Percentiles rank a stretch among this genome's conserved stretches.
phyloP scores from a whole-genome alignment of 2,888 invertebrate genomes.

The Hirtodrosophila alboralis region DNA sequence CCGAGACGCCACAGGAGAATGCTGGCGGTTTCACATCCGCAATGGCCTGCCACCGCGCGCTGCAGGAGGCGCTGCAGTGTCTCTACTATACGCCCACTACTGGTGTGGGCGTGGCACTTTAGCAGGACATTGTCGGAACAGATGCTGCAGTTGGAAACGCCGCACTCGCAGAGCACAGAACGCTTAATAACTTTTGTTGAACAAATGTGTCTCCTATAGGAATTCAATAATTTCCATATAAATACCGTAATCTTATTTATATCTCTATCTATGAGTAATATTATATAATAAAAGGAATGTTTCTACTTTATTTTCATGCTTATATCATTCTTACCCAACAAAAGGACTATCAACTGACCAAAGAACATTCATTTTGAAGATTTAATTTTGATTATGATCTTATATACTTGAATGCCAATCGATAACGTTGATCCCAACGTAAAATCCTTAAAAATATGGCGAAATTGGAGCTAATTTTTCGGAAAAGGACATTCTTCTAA shows the following conservation, averaged over 20 bases:
- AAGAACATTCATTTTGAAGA: no score
- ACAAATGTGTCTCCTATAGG: conserved; percentile 50
- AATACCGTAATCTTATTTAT: conserved; percentile 30
- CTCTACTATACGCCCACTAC: conserved; percentile 83
- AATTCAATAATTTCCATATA: conserved; percentile 28
- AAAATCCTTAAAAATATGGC: background rate
- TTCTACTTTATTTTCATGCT: no score
- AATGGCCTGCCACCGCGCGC: conserved; percentile 92
- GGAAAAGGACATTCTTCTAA: no score
- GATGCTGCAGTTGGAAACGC: background rate
- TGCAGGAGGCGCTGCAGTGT: conserved; percentile 94
- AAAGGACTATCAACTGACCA: no score
- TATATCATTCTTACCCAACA: no score
- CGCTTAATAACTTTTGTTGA: conserved; percentile 59
- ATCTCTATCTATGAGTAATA: conserved; percentile 10
- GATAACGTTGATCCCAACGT: no score
- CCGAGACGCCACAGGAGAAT: conserved; percentile 89
- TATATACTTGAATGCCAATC: no score
- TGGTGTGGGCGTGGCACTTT: conserved; percentile 31
- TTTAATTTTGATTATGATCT: no score
- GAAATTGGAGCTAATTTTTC: no score
- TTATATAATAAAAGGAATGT: conserved; percentile 10
- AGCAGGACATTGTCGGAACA: background rate
- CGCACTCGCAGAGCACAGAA: conserved; percentile 40
- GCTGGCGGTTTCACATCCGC: conserved; percentile 95